Evolutionary conservation across 1,140 invertebrate genomes (phyloP).

Genomic region (Mizuhopecten yessoensis): DNA sequence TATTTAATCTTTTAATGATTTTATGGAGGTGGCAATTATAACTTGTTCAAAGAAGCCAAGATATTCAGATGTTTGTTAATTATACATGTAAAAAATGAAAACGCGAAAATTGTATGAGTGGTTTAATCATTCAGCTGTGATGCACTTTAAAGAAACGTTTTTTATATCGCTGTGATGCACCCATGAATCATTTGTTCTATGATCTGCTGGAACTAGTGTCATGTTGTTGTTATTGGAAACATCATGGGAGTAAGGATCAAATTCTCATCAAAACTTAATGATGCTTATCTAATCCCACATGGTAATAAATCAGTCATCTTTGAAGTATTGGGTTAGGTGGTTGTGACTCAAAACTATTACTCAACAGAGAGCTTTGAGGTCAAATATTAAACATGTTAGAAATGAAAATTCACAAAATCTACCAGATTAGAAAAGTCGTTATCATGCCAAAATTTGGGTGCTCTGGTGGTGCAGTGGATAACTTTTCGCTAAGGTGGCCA

Average conservation of each 20-base stretch:
- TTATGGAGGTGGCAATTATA: neutral
- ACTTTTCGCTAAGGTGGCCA: too few relatives aligned
- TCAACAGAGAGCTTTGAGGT: neutral
- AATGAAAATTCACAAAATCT: too few relatives aligned
- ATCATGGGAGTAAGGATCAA: neutral
- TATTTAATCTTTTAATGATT: neutral
- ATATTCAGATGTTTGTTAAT: neutral
- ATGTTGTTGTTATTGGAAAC: neutral
- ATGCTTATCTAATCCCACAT: neutral
- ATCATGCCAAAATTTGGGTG: too few relatives aligned
- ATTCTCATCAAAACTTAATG: neutral
- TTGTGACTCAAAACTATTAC: neutral
- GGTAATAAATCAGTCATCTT: neutral
- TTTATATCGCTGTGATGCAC: neutral
- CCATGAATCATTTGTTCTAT: neutral
- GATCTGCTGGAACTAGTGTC: too few relatives aligned
- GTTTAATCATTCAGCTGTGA: neutral
- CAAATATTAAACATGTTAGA: too few relatives aligned
- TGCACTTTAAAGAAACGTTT: neutral
- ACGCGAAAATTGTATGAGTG: neutral
- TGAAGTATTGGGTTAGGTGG: neutral
- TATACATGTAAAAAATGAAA: neutral
- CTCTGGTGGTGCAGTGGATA: too few relatives aligned
- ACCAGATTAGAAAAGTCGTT: too few relatives aligned
- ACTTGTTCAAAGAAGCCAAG: neutral